Evolutionary conservation across 2,797 vertebrate genomes (phyloP).

Genomic region (Podarcis siculus): DNA sequence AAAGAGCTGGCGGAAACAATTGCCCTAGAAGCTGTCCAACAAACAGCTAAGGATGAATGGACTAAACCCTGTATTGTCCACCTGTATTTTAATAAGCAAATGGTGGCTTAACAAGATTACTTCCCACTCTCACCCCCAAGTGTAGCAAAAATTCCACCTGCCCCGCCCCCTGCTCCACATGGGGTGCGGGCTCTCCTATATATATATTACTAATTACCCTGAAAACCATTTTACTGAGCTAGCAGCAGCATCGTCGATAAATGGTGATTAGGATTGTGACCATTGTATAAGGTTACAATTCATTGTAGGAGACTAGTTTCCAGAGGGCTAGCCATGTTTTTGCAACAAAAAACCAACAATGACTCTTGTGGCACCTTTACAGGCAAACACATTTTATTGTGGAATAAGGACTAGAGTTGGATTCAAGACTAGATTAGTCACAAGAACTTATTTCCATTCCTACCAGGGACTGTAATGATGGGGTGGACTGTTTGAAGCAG

Average conservation of each 20-base stretch:
- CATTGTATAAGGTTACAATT: neutral
- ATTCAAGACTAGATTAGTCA: too few species aligned
- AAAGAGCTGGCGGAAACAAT: neutral
- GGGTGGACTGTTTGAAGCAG: neutral
- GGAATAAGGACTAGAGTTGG: too few species aligned
- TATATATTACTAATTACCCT: neutral
- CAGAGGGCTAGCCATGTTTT: too few species aligned
- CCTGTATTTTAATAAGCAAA: neutral
- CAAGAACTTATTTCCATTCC: neutral
- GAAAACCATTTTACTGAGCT: neutral
- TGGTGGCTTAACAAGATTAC: neutral
- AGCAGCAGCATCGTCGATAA: neutral
- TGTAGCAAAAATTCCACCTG: neutral
- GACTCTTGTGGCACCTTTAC: too few species aligned
- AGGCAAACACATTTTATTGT: too few species aligned
- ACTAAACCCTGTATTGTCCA: neutral
- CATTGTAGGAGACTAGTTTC: neutral
- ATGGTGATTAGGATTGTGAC: neutral
- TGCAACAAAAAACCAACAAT: too few species aligned
- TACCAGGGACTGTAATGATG: neutral
- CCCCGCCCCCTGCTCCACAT: neutral
- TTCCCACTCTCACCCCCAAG: neutral
- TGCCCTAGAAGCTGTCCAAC: neutral
- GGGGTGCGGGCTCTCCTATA: neutral
- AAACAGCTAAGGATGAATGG: neutral